A percentile compares a stretch with the other conserved stretches of the same genome.
These are phyloP conservation scores for Cyprinella venusta DNA, from an alignment of 2,797 vertebrate species.

Conservation along the genomic window DNA sequence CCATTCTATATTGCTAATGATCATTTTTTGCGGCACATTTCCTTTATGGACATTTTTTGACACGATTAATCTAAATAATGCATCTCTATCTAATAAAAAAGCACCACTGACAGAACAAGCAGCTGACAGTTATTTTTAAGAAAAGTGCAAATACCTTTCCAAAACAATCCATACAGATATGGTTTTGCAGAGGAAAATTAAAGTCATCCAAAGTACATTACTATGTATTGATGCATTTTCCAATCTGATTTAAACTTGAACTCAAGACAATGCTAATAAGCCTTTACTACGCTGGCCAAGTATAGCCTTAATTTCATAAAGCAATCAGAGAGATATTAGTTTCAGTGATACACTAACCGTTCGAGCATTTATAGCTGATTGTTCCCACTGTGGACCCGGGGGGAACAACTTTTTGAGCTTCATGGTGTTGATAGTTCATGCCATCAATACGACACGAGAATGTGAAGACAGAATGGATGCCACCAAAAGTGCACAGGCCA, in stretches of 20 bases:
- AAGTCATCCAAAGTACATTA: not conserved
- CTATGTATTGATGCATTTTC: not conserved
- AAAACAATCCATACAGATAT: not conserved
- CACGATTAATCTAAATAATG: not conserved
- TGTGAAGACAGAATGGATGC: conserved; percentile 30
- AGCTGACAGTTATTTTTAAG: not conserved
- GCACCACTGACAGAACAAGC: not conserved
- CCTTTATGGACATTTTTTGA: not conserved
- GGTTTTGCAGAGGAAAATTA: not conserved
- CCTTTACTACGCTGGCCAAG: conserved; percentile 14
- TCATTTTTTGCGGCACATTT: not conserved
- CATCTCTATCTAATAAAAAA: conserved; percentile 1
- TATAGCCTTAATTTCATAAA: not conserved
- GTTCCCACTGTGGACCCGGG: not conserved
- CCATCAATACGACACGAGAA: not conserved
- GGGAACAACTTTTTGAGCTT: not conserved
- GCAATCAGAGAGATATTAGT: conserved; percentile 6
- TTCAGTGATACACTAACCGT: not conserved
- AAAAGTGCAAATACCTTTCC: not conserved
- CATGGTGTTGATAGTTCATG: not conserved
- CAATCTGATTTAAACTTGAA: not conserved
- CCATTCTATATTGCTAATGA: not conserved
- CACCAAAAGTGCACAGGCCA: conserved; percentile 7
- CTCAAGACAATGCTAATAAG: not conserved
- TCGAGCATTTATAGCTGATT: conserved; percentile 4